These are phyloP conservation scores for Gila robusta DNA, from an alignment of 2,797 vertebrate species.

Conservation along the genomic window DNA sequence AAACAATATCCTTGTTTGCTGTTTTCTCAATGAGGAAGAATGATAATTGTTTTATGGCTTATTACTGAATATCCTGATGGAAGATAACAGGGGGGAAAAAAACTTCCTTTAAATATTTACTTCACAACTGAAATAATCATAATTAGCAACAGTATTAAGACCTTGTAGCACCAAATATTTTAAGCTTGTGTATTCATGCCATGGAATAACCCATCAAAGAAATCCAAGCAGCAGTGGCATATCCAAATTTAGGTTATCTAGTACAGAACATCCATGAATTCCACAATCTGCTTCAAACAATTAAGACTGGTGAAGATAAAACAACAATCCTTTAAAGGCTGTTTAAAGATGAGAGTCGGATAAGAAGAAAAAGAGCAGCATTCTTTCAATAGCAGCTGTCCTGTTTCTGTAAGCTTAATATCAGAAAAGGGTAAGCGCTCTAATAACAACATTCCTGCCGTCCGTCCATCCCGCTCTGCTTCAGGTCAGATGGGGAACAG, in stretches of 20 bases:
- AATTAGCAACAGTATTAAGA: background rate
- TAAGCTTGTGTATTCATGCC: background rate
- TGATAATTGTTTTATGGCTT: background rate
- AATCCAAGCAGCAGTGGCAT: background rate
- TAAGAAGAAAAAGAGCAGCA: constrained; percentile 6
- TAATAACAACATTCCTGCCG: constrained; percentile 50
- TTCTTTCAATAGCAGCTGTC: constrained; percentile 53
- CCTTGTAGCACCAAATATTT: background rate
- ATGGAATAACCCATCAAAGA: background rate
- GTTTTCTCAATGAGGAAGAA: background rate
- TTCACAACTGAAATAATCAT: background rate
- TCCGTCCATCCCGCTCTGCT: constrained; percentile 27
- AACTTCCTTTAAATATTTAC: background rate
- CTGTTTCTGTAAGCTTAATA: constrained; percentile 27
- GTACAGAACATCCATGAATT: constrained; percentile 12
- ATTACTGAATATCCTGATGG: background rate
- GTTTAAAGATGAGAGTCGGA: constrained; percentile 13
- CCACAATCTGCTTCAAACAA: constrained; percentile 24
- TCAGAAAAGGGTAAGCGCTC: constrained; percentile 17
- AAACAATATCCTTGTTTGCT: background rate
- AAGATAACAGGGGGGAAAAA: background rate
- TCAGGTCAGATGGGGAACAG: constrained; percentile 38
- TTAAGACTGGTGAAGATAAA: constrained; percentile 18
- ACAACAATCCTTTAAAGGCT: constrained; percentile 51
- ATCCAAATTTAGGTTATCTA: constrained; percentile 13